Evolutionary conservation across 2,888 invertebrate genomes (phyloP).

Genomic region (Acleris holmiana): DNA sequence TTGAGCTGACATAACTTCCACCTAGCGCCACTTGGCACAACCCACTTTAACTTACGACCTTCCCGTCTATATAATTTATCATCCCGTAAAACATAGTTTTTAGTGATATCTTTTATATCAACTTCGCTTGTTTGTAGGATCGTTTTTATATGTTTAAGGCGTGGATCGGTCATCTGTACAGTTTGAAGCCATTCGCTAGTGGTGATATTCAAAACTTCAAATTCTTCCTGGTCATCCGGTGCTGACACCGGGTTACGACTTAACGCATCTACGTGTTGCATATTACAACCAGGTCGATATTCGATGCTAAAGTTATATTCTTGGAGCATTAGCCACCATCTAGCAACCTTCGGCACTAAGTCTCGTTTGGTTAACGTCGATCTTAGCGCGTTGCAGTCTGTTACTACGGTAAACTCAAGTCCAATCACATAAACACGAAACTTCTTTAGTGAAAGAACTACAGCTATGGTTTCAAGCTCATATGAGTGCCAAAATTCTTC

Average conservation of each 20-base stretch:
- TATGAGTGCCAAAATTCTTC: too few species aligned
- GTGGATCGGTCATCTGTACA: not conserved
- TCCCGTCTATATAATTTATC: not conserved
- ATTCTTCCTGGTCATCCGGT: too few species aligned
- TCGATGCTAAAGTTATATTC: slow-evolving; percentile 26
- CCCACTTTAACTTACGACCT: not conserved
- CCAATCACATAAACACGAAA: slow-evolving; percentile 32
- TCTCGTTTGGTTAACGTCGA: slow-evolving; percentile 15
- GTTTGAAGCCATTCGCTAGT: not conserved
- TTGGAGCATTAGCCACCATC: slow-evolving; percentile 31
- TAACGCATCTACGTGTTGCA: slow-evolving; percentile 27
- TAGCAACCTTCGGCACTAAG: slow-evolving; percentile 29
- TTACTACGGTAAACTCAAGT: slow-evolving; percentile 22
- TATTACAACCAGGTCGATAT: slow-evolving; percentile 20
- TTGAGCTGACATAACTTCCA: not conserved
- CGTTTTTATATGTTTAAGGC: not conserved
- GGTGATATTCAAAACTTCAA: too few species aligned
- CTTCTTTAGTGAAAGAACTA: slow-evolving; percentile 21
- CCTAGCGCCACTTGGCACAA: not conserved
- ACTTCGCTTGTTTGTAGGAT: not conserved
- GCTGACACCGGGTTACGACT: not conserved
- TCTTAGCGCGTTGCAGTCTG: slow-evolving; percentile 8
- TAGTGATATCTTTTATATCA: not conserved
- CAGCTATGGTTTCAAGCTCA: slow-evolving; percentile 12
- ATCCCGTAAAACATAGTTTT: not conserved